Conservation (phyloP, 1,140 invertebrate species). For the Drosophila equinoxialis region DNA sequence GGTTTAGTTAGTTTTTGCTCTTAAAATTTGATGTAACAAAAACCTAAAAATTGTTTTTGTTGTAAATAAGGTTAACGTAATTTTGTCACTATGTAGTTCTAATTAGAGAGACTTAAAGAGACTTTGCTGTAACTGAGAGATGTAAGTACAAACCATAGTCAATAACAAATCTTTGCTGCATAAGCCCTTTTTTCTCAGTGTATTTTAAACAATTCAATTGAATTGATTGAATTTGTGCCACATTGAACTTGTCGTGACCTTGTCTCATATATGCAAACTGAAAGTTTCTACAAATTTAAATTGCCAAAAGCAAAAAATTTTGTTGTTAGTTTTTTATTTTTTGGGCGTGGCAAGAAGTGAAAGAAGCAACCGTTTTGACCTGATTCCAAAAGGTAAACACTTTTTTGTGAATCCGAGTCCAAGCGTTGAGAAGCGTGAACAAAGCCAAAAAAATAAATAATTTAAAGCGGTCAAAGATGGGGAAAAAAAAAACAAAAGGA, state of each 20-base stretch:
- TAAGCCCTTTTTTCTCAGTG: not conserved
- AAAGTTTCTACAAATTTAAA: conserved; percentile 38
- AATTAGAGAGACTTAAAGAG: too few species aligned
- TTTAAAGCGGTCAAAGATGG: conserved; percentile 48
- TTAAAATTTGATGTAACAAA: too few species aligned
- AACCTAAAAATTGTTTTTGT: too few species aligned
- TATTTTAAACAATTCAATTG: not conserved
- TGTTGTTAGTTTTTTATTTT: not conserved
- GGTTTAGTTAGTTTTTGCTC: too few species aligned
- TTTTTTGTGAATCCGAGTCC: conserved; percentile 21
- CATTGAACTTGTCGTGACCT: conserved; percentile 10
- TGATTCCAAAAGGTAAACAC: conserved; percentile 62
- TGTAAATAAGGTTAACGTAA: too few species aligned
- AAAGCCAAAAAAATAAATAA: conserved; percentile 58
- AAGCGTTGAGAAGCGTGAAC: conserved; percentile 55
- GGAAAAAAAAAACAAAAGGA: conserved; percentile 18
- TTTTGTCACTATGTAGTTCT: too few species aligned
- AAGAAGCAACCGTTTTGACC: conserved; percentile 80
- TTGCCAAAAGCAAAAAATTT: conserved; percentile 30
- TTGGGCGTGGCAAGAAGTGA: conserved; percentile 57
- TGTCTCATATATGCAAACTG: conserved; percentile 23
- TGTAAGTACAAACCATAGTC: too few species aligned
- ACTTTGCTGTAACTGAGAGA: too few species aligned
- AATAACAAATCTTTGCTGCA: too few species aligned
- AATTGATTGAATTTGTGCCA: conserved; percentile 1